phyloP scores from a whole-genome alignment of 1,140 invertebrate species.

The Drosophila rufa region DNA sequence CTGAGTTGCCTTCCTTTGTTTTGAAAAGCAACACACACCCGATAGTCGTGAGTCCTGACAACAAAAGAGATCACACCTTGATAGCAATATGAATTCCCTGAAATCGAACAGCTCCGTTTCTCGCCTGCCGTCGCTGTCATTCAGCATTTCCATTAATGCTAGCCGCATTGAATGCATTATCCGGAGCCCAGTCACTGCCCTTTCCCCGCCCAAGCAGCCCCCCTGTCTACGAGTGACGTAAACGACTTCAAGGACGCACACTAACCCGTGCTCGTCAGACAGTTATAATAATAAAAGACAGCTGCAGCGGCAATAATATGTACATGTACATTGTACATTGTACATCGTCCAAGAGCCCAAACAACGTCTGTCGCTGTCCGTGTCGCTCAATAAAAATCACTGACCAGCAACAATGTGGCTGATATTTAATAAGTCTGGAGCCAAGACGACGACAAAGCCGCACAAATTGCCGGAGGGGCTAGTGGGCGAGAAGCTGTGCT shows the following conservation, averaged over 20 bases:
- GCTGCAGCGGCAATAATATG: slow-evolving; percentile 23
- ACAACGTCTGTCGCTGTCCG: slow-evolving; percentile 22
- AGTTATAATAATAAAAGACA: slow-evolving; percentile 61
- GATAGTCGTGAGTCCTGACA: background rate
- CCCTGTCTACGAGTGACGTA: slow-evolving; percentile 56
- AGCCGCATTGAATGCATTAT: slow-evolving; percentile 31
- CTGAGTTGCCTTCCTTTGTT: background rate
- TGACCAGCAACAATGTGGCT: slow-evolving; percentile 77
- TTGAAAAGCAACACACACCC: background rate
- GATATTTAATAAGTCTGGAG: slow-evolving; percentile 73
- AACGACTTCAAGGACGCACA: slow-evolving; percentile 79
- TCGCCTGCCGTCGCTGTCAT: slow-evolving; percentile 13
- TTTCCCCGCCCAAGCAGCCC: background rate
- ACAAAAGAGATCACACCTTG: background rate
- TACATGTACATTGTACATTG: slow-evolving; percentile 8
- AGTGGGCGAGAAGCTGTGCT: slow-evolving; percentile 4
- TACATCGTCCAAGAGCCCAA: slow-evolving; percentile 14
- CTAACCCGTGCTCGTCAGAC: slow-evolving; percentile 55
- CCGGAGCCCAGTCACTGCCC: slow-evolving; percentile 1
- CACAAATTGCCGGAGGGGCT: slow-evolving; percentile 11
- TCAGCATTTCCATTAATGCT: slow-evolving; percentile 14
- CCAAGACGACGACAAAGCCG: slow-evolving; percentile 45
- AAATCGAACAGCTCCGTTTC: slow-evolving; percentile 17
- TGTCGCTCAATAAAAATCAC: slow-evolving; percentile 71
- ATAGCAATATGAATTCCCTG: slow-evolving; percentile 3